Evolutionary conservation across 2,113 vertebrate genomes (phyloP), one percentile per base, ranked within the genome.

Genomic region (Sinocyclocheilus rhinocerous): DNA sequence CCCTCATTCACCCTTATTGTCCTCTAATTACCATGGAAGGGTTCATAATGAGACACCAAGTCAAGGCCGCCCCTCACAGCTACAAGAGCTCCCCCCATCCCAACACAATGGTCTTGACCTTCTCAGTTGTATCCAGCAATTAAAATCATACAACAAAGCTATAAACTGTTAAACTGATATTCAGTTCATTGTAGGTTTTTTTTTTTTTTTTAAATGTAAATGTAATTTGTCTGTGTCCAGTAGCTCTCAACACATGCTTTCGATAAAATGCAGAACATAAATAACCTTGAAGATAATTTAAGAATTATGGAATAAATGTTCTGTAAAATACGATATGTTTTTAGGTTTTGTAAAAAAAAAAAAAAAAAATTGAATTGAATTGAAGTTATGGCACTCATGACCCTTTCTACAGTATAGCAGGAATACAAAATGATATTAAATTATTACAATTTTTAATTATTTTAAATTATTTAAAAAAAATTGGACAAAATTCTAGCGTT

Each of bases 1-100:
- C 95, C 95, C 95, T 95, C 96, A 95, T 95, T 97, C 45, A 70
- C 95, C 95, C 95, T 96, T 96, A 96, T 96, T 97, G 96, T 96
- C 95, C 95, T 96, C 95, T 97, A 96, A 97, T 97, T 96, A 96
- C 94, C 92, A 93, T 95, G 94, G 95, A 92, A 94, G 94, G 94
- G 95, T 92, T 95, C 95, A 95, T 97, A 97, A 96, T 96, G 95
- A 97, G 95, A 93, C 94, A 39, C 72, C 85, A 81, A 88, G 83
- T 84, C 52, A 81, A 84, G 22, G 77, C 39, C 26, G 42, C 15
- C 15, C 59, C 42, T 45, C 24, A 57, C 26, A 42, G 77, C 76
- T 29, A n/a, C 75, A 26, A 16, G 48, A 77, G 75, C 48, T n/a
- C 75, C 48, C 75, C 75, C 48, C 45, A 6, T 20, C 75, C 48